A percentile compares a stretch with the other conserved stretches of the same genome.
Conservation (phyloP, 2,888 invertebrate species). For the Heteromurus nitidus region DNA sequence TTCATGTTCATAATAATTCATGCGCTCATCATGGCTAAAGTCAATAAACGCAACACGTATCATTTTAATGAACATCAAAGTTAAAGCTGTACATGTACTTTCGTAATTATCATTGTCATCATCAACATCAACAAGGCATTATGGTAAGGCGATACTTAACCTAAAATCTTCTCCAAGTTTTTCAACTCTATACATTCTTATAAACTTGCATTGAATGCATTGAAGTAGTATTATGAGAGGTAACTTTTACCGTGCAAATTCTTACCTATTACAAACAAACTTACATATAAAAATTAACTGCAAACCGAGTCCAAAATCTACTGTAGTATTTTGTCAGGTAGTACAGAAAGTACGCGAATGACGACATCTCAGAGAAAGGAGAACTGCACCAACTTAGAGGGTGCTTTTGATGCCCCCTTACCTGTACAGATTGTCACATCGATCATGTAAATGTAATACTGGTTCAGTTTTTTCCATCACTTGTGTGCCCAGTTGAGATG, state of each 20-base stretch:
- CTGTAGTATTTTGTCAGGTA: constrained; percentile 35
- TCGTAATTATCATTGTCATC: background rate
- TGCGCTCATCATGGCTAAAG: too few species aligned
- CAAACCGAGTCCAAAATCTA: too few species aligned
- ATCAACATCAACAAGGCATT: background rate
- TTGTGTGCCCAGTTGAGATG: too few species aligned
- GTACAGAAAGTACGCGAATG: constrained; percentile 27
- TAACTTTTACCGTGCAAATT: constrained; percentile 58
- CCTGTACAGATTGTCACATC: background rate
- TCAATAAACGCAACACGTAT: too few species aligned
- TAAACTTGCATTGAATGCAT: constrained; percentile 61
- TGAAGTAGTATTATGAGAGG: constrained; percentile 43
- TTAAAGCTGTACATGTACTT: constrained; percentile 15
- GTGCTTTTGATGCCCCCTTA: background rate
- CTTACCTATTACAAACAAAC: background rate
- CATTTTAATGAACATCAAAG: background rate
- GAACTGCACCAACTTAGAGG: too few species aligned
- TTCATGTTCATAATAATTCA: too few species aligned
- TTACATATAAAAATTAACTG: constrained; percentile 14
- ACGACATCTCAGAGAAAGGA: too few species aligned
- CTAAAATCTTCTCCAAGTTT: background rate
- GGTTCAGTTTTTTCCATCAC: constrained; percentile 46
- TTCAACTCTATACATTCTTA: background rate
- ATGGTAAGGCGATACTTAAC: background rate
- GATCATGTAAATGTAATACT: constrained; percentile 60